Base-by-base conservation (phyloP, 1,140 invertebrate species). In the Pristionchus pacificus region DNA sequence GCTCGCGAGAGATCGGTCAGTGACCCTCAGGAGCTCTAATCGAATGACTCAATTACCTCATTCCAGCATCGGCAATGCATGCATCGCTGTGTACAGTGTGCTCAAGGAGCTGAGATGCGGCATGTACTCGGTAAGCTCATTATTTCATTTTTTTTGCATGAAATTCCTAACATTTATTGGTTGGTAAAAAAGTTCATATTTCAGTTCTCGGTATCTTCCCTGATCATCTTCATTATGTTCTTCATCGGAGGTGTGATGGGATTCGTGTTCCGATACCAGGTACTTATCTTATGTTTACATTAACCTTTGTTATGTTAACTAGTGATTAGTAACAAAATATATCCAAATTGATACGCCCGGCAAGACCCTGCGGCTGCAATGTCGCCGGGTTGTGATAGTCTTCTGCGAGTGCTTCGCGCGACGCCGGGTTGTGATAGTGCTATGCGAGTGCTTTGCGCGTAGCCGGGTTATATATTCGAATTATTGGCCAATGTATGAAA, bases 171-270 rank as follows among this genome's bases (percentile, higher is more conserved):
- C 0, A 58, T 65, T 65, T 32, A 13, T 55, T 38, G 24, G 10
- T 10, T 19, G 24, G 28, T 19, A 49, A n/a, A 68, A 28, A 69
- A 25, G 25, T 19, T 25, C 27, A 25, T 70, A n/a, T 76, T 80
- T 69, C 61, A 81, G 80, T 82, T 77, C 65, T 66, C 80, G n/a
- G 76, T 79, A 29, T 75, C 81, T 2, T 77, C 70, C 33, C 59
- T 73, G n/a, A 81, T 82, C 55, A 75, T 82, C 27, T 81, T 80
- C 58, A 68, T 82, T 19, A 83, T 83, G 80, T 65, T 82, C 14
- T 72, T 83, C 28, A 78, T 82, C 64, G 80, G 80, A 24, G 80
- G 80, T 24, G 70, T 84, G 3, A 82, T 82, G 75, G 80, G 80
- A 33, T 77, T 84, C 49, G 82, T 84, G 14, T 82, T 82, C 68